Evolutionary conservation across 2,888 invertebrate species (phyloP), one percentile per base, ranked within the genome.

Genomic region (Apocheima hispidaria): DNA sequence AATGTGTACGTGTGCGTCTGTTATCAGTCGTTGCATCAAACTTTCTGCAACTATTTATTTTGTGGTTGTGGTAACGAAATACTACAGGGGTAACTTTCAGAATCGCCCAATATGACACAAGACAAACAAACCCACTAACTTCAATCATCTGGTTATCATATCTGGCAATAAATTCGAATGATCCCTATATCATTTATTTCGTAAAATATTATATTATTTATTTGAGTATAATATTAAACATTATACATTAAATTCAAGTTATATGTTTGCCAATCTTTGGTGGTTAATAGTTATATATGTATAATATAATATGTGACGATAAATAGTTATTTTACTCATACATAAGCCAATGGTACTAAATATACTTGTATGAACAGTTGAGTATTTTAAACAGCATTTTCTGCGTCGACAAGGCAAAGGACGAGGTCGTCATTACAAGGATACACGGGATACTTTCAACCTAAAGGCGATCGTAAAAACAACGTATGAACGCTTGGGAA

Each of bases 191-290:
- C 41, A 51, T 50, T 54, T 53, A 38, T 54, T 36, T 48, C 18
- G 28, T 55, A 48, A 46, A 49, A 43, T 41, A 12, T 16, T 54
- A 44, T 48, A 52, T 43, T 18, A 30, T n/a, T n/a, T 36, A 35
- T 41, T 33, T 55, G 38, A 55, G 55, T 60, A 55, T 43, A 60
- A 53, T 52, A 51, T 44, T 58, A 12, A 35, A 50, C 41, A 40
- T 51, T 38, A 50, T 43, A 52, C 33, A 38, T 60, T 50, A 43
- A 50, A 52, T 44, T 54, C 50, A 68, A 71, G 73, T 69, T 69
- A 67, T 72, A 73, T 73, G 74, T 60, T 56, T 50, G 69, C 77
- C 68, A 81, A 78, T 83, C 82, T 85, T 85, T 82, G 79, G 83
- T 82, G 79, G 77, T 74, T 74, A n/a, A n/a, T n/a, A n/a, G n/a